Base-by-base conservation (phyloP, 2,113 vertebrate genomes). In the Varanus komodoensis region DNA sequence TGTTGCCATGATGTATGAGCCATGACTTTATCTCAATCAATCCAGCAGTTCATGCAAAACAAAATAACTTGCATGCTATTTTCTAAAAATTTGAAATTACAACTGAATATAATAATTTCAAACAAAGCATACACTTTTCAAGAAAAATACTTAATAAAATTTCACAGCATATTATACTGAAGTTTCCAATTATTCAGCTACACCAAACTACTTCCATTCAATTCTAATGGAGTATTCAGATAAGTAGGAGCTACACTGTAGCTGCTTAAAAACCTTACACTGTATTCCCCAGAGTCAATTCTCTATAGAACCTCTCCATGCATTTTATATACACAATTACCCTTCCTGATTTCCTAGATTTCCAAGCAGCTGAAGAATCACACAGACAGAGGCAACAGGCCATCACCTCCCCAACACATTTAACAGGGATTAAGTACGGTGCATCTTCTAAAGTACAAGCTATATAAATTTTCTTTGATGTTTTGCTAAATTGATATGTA, bases 31-130 rank as follows among this genome's bases (percentile, higher is more conserved):
- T 87, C 6, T 91, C 48, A 87, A 84, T 88, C 75, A 79, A 80
- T 80, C n/a, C 50, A 81, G 9, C 8, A 87, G n/a, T 84, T 88
- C 50, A 81, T 38, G 27, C 54, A 74, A 81, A 79, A 80, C 50
- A 75, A 29, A 71, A 84, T 57, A 23, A 80, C 57, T 87, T 87
- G 11, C 17, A 79, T 17, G 29, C 11, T 23, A 38, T 15, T 38
- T 52, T 2, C 12, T 48, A 80, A 34, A 48, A 94, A 94, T 69
- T 78, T 29, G 68, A 48, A n/a, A 23, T 50, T 15, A 74, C 67
- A 68, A 61, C 21, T 5, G 67, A 82, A 6, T 73, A 48, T 25
- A 64, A 32, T 90, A 50, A 74, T 75, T 87, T 85, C 80, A 69
- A 89, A 80, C 0, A 77, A 48, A 79, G 73, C 11, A 89, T 54